These are phyloP conservation scores for Drosophila sp. DNA, from an alignment of 1,140 invertebrate genomes.

Conservation along the genomic window DNA sequence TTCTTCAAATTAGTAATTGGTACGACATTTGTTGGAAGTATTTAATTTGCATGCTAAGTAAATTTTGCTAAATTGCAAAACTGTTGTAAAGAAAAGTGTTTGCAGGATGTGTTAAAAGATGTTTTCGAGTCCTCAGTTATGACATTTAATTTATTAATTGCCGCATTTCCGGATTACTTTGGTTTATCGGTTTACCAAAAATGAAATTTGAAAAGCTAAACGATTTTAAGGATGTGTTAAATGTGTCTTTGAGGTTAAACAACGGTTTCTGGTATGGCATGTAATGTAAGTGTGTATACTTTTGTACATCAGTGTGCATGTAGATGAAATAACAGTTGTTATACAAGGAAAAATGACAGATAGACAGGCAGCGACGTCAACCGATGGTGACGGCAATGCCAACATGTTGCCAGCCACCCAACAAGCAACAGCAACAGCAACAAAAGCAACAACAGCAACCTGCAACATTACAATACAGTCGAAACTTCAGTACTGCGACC, in stretches of 20 bases:
- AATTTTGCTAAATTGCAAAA: too few species aligned
- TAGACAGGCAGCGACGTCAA: constrained; percentile 43
- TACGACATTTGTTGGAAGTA: too few species aligned
- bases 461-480: constrained; percentile 18
- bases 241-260: not conserved
- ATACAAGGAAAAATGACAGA: constrained; percentile 66
- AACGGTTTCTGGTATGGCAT: not conserved
- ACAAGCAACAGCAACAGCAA: constrained; percentile 13
- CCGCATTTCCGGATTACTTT: too few species aligned
- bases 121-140: too few species aligned
- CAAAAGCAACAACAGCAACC: constrained; percentile 3
- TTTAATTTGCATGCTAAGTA: too few species aligned
- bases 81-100: too few species aligned
- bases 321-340: constrained; percentile 55
- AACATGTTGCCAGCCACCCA: constrained; percentile 53
- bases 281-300: constrained; percentile 15
- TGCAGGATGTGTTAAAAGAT: too few species aligned
- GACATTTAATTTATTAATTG: too few species aligned
- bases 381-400: constrained; percentile 41
- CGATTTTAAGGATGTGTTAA: not conserved
- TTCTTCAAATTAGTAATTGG: too few species aligned
- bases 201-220: not conserved
- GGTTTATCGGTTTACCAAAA: too few species aligned
- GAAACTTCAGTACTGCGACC: constrained; percentile 49
- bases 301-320: constrained; percentile 32